Conservation (phyloP, 2,797 vertebrate species). For the Nyctibius grandis region DNA sequence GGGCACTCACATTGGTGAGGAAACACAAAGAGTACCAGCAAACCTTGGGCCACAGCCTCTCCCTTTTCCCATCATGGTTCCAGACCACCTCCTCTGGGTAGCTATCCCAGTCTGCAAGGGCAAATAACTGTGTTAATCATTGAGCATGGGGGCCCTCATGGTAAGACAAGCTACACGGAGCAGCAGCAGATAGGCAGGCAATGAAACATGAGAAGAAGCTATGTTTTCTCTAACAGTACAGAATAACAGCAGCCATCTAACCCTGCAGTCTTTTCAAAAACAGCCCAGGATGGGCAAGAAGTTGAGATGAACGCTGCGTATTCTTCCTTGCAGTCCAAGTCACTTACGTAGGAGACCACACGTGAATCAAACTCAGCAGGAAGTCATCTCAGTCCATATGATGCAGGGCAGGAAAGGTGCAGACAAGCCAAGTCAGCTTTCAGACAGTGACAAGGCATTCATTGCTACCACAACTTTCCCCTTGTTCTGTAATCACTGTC, state of each 20-base stretch:
- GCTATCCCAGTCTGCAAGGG: not conserved
- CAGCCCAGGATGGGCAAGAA: not conserved
- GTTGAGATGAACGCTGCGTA: not conserved
- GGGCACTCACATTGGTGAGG: not conserved
- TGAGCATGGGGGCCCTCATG: fast-evolving
- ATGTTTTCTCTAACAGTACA: not conserved
- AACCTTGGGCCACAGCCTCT: not conserved
- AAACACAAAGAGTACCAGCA: not conserved
- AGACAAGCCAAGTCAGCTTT: not conserved
- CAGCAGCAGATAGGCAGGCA: not conserved
- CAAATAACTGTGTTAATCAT: not conserved
- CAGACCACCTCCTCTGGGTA: not conserved
- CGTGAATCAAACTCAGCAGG: not conserved
- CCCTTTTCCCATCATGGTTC: not conserved
- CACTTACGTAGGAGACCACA: not conserved
- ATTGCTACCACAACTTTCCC: not conserved
- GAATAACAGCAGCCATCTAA: not conserved
- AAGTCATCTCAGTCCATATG: not conserved
- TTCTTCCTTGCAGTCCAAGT: not conserved
- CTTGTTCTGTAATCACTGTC: not conserved
- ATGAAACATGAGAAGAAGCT: not conserved
- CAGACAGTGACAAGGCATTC: not conserved
- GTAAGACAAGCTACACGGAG: not conserved
- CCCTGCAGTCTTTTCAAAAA: not conserved
- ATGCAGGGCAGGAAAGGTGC: not conserved